Evolutionary conservation across 2,113 vertebrate species (phyloP).

Genomic region (Sylvietta virens): DNA sequence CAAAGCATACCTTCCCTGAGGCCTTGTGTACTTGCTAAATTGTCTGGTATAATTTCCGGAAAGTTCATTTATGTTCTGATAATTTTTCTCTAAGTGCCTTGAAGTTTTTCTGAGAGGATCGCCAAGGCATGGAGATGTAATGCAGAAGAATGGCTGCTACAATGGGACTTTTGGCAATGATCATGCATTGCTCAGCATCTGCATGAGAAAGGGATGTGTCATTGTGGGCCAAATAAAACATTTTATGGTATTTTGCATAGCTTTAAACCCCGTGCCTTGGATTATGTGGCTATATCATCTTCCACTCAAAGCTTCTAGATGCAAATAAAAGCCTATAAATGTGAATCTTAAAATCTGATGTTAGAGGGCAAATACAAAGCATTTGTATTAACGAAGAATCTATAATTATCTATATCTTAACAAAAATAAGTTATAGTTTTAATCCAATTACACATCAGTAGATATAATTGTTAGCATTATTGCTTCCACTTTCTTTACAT

Average conservation of each 20-base stretch:
- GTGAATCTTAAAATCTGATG: background rate
- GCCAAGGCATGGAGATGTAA: rapidly evolving
- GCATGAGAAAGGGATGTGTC: background rate
- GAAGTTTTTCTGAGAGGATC: background rate
- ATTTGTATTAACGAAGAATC: background rate
- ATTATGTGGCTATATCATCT: background rate
- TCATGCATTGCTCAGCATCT: background rate
- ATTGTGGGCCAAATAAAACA: background rate
- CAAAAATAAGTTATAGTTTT: background rate
- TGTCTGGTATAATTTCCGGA: background rate
- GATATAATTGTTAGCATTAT: background rate
- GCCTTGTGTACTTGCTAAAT: background rate
- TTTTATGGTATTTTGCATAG: background rate
- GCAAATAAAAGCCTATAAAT: background rate
- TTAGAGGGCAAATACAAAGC: background rate
- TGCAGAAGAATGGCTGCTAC: background rate
- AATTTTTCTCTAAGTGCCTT: background rate
- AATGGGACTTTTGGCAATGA: background rate
- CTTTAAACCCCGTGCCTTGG: background rate
- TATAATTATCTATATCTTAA: background rate
- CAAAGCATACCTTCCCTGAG: background rate
- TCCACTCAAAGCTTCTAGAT: background rate
- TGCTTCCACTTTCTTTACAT: background rate
- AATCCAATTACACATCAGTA: background rate
- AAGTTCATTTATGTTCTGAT: background rate